Percentiles rank a stretch among this genome's conserved stretches.
phyloP scores from a whole-genome alignment of 2,113 vertebrate species.

The Xiphorhynchus elegans region DNA sequence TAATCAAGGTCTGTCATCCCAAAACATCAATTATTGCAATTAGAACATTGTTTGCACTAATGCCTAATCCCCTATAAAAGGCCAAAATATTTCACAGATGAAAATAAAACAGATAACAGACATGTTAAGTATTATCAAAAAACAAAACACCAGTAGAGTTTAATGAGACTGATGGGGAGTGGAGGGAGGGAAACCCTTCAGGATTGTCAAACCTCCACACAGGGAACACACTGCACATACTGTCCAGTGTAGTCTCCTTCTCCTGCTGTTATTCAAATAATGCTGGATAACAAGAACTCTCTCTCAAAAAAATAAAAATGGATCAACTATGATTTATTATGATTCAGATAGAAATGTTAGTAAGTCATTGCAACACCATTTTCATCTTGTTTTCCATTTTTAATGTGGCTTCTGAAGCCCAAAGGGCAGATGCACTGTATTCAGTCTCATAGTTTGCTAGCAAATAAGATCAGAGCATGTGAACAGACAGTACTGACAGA shows the following conservation, averaged over 20 bases:
- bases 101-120: background rate
- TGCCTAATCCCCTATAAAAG: background rate
- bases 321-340: background rate
- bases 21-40: background rate
- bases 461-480: constrained; percentile 1
- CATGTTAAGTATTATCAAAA: background rate
- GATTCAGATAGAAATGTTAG: background rate
- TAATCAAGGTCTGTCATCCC: too few relatives aligned
- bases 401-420: background rate
- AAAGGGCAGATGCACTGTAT: background rate
- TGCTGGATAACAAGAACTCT: background rate
- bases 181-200: background rate
- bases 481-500: background rate
- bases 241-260: background rate
- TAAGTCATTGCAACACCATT: background rate
- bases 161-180: background rate
- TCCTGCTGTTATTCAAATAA: background rate
- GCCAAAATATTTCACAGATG: background rate
- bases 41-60: background rate
- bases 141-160: background rate
- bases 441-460: background rate
- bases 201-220: background rate
- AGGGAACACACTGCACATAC: background rate
- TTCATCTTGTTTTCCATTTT: background rate
- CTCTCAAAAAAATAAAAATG: background rate